Evolutionary conservation across 2,888 invertebrate genomes (phyloP).

Genomic region (Eristalis intricaria): DNA sequence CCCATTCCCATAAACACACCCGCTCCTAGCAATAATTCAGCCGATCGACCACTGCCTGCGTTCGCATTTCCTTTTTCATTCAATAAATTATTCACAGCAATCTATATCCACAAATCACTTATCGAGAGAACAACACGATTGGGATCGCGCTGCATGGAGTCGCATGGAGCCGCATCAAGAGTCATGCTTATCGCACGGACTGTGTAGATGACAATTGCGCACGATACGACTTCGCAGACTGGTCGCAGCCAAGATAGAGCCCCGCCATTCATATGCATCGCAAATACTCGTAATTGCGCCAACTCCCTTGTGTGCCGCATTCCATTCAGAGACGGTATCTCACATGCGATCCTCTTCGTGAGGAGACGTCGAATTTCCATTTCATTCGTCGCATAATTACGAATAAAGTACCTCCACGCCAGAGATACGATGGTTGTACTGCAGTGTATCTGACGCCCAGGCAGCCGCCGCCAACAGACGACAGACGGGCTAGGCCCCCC

Average conservation of each 20-base stretch:
- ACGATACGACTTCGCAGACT: neutral
- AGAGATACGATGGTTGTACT: slow-evolving; percentile 36
- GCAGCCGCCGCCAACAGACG: slow-evolving; percentile 24
- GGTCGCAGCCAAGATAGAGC: neutral
- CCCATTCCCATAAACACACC: too few species aligned
- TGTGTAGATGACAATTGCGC: neutral
- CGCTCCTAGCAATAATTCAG: too few species aligned
- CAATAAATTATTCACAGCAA: neutral
- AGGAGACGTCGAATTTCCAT: neutral
- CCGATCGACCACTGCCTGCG: too few species aligned
- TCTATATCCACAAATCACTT: neutral
- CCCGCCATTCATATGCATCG: neutral
- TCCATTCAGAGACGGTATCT: slow-evolving; percentile 7
- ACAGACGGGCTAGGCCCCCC: slow-evolving; percentile 27
- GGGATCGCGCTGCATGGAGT: neutral
- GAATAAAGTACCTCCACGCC: slow-evolving; percentile 35
- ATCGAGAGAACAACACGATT: neutral
- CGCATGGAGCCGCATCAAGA: neutral
- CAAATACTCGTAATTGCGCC: neutral
- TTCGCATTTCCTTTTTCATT: too few species aligned
- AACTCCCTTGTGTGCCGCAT: neutral
- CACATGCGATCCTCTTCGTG: slow-evolving; percentile 3
- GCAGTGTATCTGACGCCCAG: neutral
- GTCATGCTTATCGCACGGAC: neutral
- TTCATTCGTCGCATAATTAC: slow-evolving; percentile 32